phyloP scores from a whole-genome alignment of 1,140 invertebrate genomes.

The Popillia japonica region DNA sequence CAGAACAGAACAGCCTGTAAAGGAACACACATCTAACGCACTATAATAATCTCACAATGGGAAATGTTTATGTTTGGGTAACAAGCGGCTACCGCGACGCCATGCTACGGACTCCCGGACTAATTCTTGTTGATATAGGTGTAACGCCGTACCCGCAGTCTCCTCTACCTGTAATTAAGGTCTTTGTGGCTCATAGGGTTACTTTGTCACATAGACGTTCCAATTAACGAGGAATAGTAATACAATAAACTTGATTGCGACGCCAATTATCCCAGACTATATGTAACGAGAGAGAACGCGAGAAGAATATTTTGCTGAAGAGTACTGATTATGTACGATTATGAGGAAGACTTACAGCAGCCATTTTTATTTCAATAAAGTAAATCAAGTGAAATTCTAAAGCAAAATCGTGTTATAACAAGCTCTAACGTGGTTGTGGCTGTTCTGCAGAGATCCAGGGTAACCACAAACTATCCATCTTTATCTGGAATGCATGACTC shows the following conservation, averaged over 20 bases:
- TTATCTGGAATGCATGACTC: no score
- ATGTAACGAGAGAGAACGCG: background rate
- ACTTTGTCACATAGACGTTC: conserved; percentile 7
- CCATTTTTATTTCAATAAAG: no score
- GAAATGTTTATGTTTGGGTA: background rate
- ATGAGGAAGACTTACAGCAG: no score
- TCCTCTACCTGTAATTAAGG: conserved; percentile 13
- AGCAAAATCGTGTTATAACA: no score
- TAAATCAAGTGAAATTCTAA: no score
- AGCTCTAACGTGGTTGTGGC: no score
- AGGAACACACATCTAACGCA: background rate
- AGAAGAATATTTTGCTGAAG: background rate
- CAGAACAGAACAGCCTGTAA: background rate
- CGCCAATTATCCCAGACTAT: background rate
- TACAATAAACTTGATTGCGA: conserved; percentile 15
- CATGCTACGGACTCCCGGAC: background rate
- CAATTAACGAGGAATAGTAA: conserved; percentile 4
- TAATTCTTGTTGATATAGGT: conserved; percentile 13
- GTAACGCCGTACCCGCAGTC: background rate
- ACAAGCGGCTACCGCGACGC: background rate
- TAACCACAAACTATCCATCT: no score
- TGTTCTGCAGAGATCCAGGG: no score
- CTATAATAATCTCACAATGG: background rate
- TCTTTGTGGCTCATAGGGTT: conserved; percentile 9
- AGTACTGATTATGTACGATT: no score